Percentiles rank a stretch among this genome's conserved stretches.
Evolutionary conservation across 2,797 vertebrate genomes (phyloP).

Genomic region (Tadarida brasiliensis): DNA sequence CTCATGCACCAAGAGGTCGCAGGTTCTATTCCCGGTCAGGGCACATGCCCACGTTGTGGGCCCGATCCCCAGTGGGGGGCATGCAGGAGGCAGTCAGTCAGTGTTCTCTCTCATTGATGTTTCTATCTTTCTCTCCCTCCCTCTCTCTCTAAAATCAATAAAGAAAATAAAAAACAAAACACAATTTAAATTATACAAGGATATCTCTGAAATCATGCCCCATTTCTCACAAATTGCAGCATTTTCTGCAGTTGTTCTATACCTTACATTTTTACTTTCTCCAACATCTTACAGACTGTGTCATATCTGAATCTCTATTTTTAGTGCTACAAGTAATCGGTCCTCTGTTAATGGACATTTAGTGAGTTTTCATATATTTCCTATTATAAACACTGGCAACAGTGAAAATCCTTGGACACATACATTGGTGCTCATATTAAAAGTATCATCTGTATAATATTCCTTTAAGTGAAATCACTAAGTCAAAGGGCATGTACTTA

Average conservation of each 20-base stretch:
- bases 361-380: constrained; percentile 1
- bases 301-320: background rate
- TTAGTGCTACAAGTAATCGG: background rate
- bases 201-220: background rate
- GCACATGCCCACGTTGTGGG: too few species aligned
- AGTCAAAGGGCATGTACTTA: background rate
- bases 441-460: background rate
- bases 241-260: background rate
- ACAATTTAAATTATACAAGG: background rate
- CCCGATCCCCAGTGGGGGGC: too few species aligned
- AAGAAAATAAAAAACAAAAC: background rate
- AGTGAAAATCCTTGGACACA: background rate
- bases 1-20: too few species aligned
- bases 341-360: background rate
- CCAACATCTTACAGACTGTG: background rate
- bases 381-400: background rate
- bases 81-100: too few species aligned
- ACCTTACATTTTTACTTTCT: background rate
- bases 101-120: too few species aligned
- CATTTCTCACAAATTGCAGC: background rate
- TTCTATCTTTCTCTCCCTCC: too few species aligned
- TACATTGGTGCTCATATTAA: background rate
- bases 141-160: too few species aligned
- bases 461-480: background rate
- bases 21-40: too few species aligned